A percentile compares a stretch with the other conserved stretches of the same genome.
Conservation (phyloP, 2,888 invertebrate species). For the Lomographa bimaculata region DNA sequence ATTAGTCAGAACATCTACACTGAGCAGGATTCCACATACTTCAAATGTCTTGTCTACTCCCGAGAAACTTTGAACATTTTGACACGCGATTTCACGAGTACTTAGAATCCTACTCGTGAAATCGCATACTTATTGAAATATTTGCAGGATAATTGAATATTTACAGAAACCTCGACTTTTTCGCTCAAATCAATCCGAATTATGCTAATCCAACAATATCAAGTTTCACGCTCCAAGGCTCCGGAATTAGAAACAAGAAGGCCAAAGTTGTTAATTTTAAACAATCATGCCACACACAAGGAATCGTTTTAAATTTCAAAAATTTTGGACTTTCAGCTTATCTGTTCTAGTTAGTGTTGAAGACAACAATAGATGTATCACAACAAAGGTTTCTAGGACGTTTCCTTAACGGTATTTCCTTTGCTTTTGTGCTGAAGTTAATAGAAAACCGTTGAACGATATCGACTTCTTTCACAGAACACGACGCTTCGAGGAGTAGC, state of each 20-base stretch:
- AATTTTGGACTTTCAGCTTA: conserved; percentile 33
- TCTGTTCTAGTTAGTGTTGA: conserved; percentile 48
- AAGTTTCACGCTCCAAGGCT: conserved; percentile 9
- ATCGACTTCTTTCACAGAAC: conserved; percentile 54
- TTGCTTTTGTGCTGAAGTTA: conserved; percentile 62
- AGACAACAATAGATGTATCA: conserved; percentile 65
- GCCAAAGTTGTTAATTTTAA: conserved; percentile 14
- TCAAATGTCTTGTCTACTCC: conserved; percentile 53
- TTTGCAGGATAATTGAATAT: too few relatives aligned
- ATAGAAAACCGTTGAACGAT: conserved; percentile 62
- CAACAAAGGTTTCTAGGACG: conserved; percentile 70
- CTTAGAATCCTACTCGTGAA: too few relatives aligned
- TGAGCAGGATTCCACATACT: conserved; percentile 54
- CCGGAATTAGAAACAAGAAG: conserved; percentile 7
- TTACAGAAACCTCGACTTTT: conserved; percentile 10
- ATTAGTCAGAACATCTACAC: conserved; percentile 71
- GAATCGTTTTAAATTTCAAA: conserved; percentile 24
- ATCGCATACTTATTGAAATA: too few relatives aligned
- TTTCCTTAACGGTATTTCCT: conserved; percentile 67
- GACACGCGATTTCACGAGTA: conserved; percentile 20
- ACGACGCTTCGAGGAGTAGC: conserved; percentile 35
- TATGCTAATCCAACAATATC: conserved; percentile 16
- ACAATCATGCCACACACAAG: conserved; percentile 24
- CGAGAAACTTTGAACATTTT: conserved; percentile 45
- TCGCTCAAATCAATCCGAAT: conserved; percentile 13